Base-by-base conservation (phyloP, 2,888 invertebrate genomes). In the Calephelis perditalis region DNA sequence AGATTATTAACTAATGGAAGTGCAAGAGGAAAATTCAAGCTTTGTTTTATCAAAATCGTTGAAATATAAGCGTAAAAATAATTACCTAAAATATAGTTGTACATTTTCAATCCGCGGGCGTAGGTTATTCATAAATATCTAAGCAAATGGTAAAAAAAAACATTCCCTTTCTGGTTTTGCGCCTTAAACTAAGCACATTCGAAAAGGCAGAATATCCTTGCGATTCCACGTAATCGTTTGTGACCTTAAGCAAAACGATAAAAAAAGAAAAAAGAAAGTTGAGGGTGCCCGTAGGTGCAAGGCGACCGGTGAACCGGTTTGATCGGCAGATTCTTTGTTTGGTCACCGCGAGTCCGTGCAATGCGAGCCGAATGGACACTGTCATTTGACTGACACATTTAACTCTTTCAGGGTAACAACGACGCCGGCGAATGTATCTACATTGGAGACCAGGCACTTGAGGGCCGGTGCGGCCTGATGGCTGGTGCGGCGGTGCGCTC, bases 401-500 rank as follows among this genome's bases (percentile, higher is more conserved):
- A 71, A 71, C 68, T 64, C 64, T 82, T 85, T 59, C 86, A 88
- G 88, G 80, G 82, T 71, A 68, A 49, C 56, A 71, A 69, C 70
- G 71, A 67, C 70, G 66, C 67, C 75, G 66, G 72, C 86, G 77
- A 71, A 87, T 87, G 87, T 71, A 75, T 74, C 75, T 73, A 71
- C 78, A 71, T 67, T 75, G 81, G 72, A 73, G 68, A 63, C 72
- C 76, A 72, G 79, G 79, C 74, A 79, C 84, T 76, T 86, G 82
- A 84, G 74, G 81, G 81, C 85, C 74, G 75, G 76, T 70, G 86
- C 82, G 81, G 81, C 84, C 76, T 73, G 79, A 86, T 85, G 83
- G 83, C 84, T 77, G 76, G 70, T 70, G 75, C 72, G 69, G 76
- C 76, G 72, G 77, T 78, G 74, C 78, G 78, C 70, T 77, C 81